phyloP scores from a whole-genome alignment of 2,113 vertebrate species.

The Sceloporus undulatus region DNA sequence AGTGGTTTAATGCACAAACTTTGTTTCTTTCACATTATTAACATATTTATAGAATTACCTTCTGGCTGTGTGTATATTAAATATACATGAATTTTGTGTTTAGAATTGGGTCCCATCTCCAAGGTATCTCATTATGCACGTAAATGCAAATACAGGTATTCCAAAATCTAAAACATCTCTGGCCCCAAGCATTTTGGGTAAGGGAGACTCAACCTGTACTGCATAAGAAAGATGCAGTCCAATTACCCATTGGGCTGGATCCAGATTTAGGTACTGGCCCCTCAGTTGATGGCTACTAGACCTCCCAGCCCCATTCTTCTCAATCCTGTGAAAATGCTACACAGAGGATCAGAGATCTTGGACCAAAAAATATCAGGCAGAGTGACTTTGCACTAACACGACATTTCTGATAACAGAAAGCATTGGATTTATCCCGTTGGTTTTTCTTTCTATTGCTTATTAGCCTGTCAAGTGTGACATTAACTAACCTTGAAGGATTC shows the following conservation, averaged over 20 bases:
- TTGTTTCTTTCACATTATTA: too few species aligned
- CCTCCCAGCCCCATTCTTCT: neutral
- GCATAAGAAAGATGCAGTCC: conserved; percentile 13
- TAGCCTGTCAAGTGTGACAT: neutral
- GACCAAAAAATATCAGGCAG: neutral
- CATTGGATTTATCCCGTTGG: neutral
- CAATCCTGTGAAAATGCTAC: neutral
- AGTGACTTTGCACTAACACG: neutral
- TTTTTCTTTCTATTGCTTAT: neutral
- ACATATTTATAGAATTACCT: too few species aligned
- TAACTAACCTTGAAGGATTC: conserved; percentile 94
- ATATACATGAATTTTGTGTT: too few species aligned
- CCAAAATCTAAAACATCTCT: too few species aligned
- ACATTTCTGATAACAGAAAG: neutral
- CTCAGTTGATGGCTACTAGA: neutral
- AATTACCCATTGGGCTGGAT: neutral
- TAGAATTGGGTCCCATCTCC: too few species aligned
- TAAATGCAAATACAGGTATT: too few species aligned
- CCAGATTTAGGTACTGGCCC: neutral
- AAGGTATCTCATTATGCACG: too few species aligned
- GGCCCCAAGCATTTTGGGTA: too few species aligned
- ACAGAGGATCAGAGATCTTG: neutral
- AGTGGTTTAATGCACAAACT: too few species aligned
- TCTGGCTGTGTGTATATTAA: too few species aligned
- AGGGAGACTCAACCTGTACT: neutral